phyloP scores from a whole-genome alignment of 2,113 vertebrate genomes.

The Caracal caracal region DNA sequence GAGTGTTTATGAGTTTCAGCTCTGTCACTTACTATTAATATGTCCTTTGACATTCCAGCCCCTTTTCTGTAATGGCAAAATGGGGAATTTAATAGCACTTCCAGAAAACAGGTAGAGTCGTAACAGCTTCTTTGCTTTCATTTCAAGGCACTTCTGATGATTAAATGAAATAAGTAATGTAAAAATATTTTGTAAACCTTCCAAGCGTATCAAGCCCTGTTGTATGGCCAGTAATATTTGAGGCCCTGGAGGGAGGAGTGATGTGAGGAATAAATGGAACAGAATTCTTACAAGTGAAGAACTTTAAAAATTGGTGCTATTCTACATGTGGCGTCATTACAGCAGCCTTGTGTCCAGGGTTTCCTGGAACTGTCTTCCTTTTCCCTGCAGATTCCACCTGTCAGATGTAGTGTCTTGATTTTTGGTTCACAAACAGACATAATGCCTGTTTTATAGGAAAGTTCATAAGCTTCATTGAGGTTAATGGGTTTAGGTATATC shows the following conservation, averaged over 20 bases:
- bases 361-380: background rate
- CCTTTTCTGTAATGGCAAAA: background rate
- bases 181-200: slow-evolving; percentile 24
- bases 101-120: background rate
- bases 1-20: background rate
- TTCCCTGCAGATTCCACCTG: background rate
- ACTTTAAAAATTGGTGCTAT: background rate
- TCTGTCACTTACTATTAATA: background rate
- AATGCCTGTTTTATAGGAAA: background rate
- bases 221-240: background rate
- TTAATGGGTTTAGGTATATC: background rate
- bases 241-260: background rate
- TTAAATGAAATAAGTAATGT: background rate
- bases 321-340: background rate
- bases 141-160: background rate
- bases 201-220: background rate
- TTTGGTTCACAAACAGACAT: slow-evolving; percentile 24
- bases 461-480: background rate
- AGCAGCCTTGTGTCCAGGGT: background rate
- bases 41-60: background rate
- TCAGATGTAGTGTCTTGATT: background rate
- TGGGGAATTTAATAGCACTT: background rate
- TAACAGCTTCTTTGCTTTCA: background rate
- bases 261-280: background rate
- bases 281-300: background rate